Evolutionary conservation across 2,113 vertebrate species (phyloP).

Genomic region (Pogonocichla stellata): DNA sequence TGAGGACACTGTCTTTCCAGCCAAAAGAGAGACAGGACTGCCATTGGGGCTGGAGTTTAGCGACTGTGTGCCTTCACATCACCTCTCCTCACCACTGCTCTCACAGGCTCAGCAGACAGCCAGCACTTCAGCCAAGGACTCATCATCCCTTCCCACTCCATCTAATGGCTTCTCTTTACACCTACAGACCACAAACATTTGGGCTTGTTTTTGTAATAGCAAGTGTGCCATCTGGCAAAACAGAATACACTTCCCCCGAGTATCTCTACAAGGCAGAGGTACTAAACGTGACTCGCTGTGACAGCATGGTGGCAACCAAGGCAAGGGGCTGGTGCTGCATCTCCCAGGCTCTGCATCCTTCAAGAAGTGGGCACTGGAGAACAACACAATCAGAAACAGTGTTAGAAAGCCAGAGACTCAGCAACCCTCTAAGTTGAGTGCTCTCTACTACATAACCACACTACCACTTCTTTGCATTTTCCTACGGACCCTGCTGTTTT

Average conservation of each 20-base stretch:
- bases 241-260: accelerated
- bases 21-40: neutral
- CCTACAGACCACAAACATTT: conserved; percentile 49
- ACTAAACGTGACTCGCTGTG: neutral
- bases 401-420: neutral
- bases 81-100: neutral
- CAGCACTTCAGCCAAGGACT: neutral
- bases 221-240: conserved; percentile 9
- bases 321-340: neutral
- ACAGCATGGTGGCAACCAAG: neutral
- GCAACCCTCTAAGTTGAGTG: accelerated
- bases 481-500: neutral
- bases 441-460: neutral
- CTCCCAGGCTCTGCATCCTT: neutral
- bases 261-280: neutral
- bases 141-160: neutral
- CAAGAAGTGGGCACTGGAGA: neutral
- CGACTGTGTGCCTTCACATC: accelerated
- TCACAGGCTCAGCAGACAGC: neutral
- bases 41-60: neutral
- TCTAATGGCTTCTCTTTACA: conserved; percentile 8
- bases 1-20: neutral
- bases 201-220: conserved; percentile 9
- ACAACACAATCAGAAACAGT: neutral
- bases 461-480: neutral